These are phyloP conservation scores for Whitmania pigra DNA, from an alignment of 1,140 invertebrate genomes.

Conservation along the genomic window DNA sequence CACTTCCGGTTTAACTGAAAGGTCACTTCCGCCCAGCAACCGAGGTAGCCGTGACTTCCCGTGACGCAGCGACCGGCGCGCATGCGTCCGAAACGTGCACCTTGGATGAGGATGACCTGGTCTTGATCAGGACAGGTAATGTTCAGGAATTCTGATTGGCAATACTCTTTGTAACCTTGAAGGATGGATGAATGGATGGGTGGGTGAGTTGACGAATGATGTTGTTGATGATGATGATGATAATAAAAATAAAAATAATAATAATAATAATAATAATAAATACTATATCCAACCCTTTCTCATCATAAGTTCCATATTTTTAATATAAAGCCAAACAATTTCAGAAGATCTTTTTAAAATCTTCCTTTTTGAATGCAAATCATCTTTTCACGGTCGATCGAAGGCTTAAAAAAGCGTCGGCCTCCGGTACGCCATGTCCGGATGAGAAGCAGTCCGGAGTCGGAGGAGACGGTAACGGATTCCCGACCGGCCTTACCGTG, in stretches of 20 bases:
- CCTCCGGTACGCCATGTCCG: too few relatives aligned
- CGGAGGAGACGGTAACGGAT: too few relatives aligned
- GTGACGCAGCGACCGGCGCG: slow-evolving; percentile 23
- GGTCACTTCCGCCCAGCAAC: slow-evolving; percentile 21
- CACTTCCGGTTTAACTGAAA: slow-evolving; percentile 19
- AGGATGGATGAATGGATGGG: not conserved
- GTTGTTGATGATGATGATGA: not conserved
- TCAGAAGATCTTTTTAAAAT: too few relatives aligned
- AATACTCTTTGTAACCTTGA: slow-evolving; percentile 4
- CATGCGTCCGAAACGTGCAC: slow-evolving; percentile 22
- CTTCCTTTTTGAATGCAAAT: too few relatives aligned
- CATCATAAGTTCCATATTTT: not conserved
- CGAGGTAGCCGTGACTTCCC: slow-evolving; percentile 23
- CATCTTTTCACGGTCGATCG: too few relatives aligned
- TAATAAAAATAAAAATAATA: not conserved
- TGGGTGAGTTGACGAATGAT: not conserved
- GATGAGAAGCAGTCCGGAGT: too few relatives aligned
- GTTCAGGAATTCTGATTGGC: slow-evolving; percentile 17
- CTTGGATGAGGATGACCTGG: slow-evolving; percentile 9
- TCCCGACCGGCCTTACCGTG: too few relatives aligned
- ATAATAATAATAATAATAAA: not conserved
- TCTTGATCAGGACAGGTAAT: not conserved
- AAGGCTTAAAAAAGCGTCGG: too few relatives aligned
- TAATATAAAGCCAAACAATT: too few relatives aligned
- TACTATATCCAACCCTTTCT: not conserved